These are phyloP conservation scores for Penaeus indicus DNA, from an alignment of 1,140 invertebrate species.

Conservation along the genomic window DNA sequence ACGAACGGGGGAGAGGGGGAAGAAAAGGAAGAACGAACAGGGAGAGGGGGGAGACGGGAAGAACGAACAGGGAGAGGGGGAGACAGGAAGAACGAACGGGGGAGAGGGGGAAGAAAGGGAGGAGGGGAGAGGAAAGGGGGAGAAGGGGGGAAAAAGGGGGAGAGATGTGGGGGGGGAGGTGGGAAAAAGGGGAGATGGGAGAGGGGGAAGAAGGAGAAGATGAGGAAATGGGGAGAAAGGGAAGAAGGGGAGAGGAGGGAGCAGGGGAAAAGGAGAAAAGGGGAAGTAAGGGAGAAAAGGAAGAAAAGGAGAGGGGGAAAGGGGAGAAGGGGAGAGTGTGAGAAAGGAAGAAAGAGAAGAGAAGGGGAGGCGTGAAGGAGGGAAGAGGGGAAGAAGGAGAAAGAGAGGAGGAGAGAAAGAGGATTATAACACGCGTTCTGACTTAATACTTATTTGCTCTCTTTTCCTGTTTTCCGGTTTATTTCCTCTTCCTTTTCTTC, in stretches of 20 bases:
- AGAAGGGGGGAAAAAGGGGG: neutral
- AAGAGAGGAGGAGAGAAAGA: neutral
- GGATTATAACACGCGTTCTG: neutral
- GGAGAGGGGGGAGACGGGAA: neutral
- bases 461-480: no score
- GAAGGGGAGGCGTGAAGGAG: neutral
- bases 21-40: no score
- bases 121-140: neutral
- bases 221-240: neutral
- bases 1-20: neutral
- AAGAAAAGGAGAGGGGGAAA: no score
- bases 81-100: no score
- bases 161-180: no score
- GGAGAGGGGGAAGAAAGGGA: neutral
- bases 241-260: constrained; percentile 23
- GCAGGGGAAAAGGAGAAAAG: neutral
- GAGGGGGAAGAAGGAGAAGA: no score
- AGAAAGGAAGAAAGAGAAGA: neutral
- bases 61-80: neutral
- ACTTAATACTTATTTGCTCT: no score
- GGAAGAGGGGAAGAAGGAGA: neutral
- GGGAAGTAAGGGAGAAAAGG: neutral
- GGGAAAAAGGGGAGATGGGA: no score
- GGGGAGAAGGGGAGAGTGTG: neutral
- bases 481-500: no score